phyloP scores from a whole-genome alignment of 2,113 vertebrate species.

The Sula dactylatra region DNA sequence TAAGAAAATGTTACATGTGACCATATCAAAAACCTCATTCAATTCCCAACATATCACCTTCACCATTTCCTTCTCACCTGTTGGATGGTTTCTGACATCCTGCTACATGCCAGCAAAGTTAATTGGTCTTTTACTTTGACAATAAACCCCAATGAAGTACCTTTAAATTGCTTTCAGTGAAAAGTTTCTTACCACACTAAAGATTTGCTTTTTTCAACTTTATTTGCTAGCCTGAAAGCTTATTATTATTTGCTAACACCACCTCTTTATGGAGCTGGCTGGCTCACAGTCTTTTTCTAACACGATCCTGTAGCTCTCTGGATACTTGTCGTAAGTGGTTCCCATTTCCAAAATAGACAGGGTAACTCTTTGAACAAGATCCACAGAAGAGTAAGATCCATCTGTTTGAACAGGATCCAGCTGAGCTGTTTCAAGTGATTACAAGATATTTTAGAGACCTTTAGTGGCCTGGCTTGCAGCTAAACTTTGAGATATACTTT shows the following conservation, averaged over 20 bases:
- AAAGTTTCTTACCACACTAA: not conserved
- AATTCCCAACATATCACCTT: not conserved
- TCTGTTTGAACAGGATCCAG: not conserved
- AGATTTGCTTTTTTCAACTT: not conserved
- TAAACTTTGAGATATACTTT: not conserved
- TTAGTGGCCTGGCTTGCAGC: not conserved
- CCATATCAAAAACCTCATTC: not conserved
- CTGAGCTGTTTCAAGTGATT: not conserved
- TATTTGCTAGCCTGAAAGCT: not conserved
- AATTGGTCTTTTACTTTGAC: not conserved
- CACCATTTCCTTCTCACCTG: not conserved
- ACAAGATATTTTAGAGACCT: not conserved
- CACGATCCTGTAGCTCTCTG: not conserved
- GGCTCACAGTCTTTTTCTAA: not conserved
- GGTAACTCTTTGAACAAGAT: not conserved
- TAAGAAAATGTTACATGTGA: not conserved
- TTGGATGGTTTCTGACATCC: not conserved
- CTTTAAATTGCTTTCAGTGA: not conserved
- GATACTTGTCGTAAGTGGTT: not conserved
- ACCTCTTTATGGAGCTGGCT: not conserved
- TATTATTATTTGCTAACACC: not conserved
- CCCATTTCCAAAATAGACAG: not conserved
- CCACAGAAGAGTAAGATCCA: not conserved
- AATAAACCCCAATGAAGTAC: not conserved
- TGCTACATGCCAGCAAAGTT: not conserved